Evolutionary conservation across 2,888 invertebrate genomes (phyloP).

Genomic region (Napeogenes inachia): DNA sequence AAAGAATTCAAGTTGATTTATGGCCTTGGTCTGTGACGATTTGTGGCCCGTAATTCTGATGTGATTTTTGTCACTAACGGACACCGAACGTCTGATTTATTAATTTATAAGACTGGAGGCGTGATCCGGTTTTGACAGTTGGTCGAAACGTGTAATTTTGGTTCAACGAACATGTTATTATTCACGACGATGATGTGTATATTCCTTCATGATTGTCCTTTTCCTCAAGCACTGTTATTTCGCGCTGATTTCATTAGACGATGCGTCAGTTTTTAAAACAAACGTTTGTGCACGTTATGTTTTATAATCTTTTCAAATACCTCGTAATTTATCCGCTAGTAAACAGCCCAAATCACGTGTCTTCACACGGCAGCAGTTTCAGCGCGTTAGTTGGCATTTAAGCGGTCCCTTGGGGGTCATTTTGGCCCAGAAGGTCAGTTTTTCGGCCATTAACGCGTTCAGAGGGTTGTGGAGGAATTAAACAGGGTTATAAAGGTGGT

Average conservation of each 20-base stretch:
- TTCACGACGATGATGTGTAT: slow-evolving; percentile 30
- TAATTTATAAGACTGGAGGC: slow-evolving; percentile 59
- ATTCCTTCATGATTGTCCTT: slow-evolving; percentile 23
- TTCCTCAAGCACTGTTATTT: slow-evolving; percentile 22
- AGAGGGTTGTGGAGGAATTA: slow-evolving; percentile 64
- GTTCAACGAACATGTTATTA: slow-evolving; percentile 37
- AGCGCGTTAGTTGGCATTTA: slow-evolving; percentile 54
- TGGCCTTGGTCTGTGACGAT: slow-evolving; percentile 69
- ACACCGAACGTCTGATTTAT: slow-evolving; percentile 64
- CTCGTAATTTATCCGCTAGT: slow-evolving; percentile 14
- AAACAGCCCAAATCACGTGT: slow-evolving; percentile 45
- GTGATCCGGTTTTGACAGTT: slow-evolving; percentile 63
- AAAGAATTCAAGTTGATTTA: slow-evolving; percentile 73
- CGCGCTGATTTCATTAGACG: slow-evolving; percentile 20
- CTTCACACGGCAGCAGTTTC: slow-evolving; percentile 37
- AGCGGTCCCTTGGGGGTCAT: slow-evolving; percentile 62
- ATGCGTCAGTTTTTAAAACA: background rate
- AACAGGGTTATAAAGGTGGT: slow-evolving; percentile 63
- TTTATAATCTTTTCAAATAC: slow-evolving; percentile 3
- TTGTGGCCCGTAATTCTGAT: slow-evolving; percentile 75
- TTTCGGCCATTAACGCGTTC: slow-evolving; percentile 71
- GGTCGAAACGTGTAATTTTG: slow-evolving; percentile 55
- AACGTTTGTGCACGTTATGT: background rate
- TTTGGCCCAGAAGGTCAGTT: slow-evolving; percentile 69
- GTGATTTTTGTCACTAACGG: slow-evolving; percentile 72